These are phyloP conservation scores for Nasonia giraulti DNA, from an alignment of 1,140 invertebrate species.

Conservation along the genomic window DNA sequence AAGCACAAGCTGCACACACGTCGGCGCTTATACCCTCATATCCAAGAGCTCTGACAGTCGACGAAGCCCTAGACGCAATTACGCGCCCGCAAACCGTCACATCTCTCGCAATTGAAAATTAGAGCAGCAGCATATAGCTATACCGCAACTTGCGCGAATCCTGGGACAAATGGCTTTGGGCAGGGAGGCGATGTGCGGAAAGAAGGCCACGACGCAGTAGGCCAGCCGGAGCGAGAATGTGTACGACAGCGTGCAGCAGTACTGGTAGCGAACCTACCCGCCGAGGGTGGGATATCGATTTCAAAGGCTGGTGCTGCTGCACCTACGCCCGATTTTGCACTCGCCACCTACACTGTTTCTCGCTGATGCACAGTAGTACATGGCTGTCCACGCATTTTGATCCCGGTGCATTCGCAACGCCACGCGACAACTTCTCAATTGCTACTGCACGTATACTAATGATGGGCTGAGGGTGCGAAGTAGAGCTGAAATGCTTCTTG, in stretches of 20 bases:
- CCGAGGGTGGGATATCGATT: conserved; percentile 21
- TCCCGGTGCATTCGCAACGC: too few relatives aligned
- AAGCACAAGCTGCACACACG: neutral
- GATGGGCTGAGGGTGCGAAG: too few relatives aligned
- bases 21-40: neutral
- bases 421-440: too few relatives aligned
- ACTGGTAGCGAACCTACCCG: neutral
- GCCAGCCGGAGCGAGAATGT: conserved; percentile 40
- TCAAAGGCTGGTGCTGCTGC: neutral
- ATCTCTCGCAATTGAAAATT: neutral
- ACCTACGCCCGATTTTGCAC: neutral
- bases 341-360: neutral
- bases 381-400: neutral
- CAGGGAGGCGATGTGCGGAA: conserved; percentile 49
- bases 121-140: neutral
- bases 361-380: neutral
- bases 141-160: neutral
- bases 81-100: too few relatives aligned
- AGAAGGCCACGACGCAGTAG: conserved; percentile 65
- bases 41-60: too few relatives aligned
- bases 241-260: neutral
- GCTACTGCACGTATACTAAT: too few relatives aligned
- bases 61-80: too few relatives aligned
- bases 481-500: too few relatives aligned
- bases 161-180: neutral